These are phyloP conservation scores for Nothoprocta pentlandii DNA, from an alignment of 2,113 vertebrate genomes.

Conservation along the genomic window DNA sequence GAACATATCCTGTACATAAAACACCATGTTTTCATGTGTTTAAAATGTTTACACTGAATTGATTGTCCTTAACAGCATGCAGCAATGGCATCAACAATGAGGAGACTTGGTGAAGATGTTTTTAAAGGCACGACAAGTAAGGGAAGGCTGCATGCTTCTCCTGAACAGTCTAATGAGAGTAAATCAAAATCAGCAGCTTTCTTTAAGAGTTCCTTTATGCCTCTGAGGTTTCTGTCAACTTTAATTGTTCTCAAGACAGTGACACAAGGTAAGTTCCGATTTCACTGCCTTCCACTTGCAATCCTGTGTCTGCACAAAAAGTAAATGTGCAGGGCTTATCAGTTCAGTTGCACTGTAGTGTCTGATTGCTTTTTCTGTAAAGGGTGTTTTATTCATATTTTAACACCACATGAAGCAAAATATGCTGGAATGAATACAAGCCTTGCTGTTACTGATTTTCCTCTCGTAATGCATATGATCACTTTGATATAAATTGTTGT, in stretches of 20 bases:
- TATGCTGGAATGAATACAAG: background rate
- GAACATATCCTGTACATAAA: background rate
- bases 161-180: slow-evolving; percentile 55
- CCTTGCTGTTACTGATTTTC: background rate
- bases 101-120: slow-evolving; percentile 86
- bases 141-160: slow-evolving; percentile 6
- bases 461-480: background rate
- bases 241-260: slow-evolving; percentile 89
- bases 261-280: slow-evolving; percentile 84
- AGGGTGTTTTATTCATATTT: background rate
- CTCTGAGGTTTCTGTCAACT: slow-evolving; percentile 84
- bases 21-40: background rate
- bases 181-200: slow-evolving; percentile 76
- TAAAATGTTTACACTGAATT: background rate
- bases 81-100: slow-evolving; percentile 83
- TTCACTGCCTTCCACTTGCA: background rate
- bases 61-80: slow-evolving; percentile 72
- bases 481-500: background rate
- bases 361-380: background rate
- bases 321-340: background rate
- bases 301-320: background rate
- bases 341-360: background rate
- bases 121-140: slow-evolving; percentile 78
- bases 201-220: slow-evolving; percentile 83
- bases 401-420: background rate